Percentiles rank a stretch among this genome's conserved stretches.
Evolutionary conservation across 2,888 invertebrate genomes (phyloP).

Genomic region (Hypomecis atomaria): DNA sequence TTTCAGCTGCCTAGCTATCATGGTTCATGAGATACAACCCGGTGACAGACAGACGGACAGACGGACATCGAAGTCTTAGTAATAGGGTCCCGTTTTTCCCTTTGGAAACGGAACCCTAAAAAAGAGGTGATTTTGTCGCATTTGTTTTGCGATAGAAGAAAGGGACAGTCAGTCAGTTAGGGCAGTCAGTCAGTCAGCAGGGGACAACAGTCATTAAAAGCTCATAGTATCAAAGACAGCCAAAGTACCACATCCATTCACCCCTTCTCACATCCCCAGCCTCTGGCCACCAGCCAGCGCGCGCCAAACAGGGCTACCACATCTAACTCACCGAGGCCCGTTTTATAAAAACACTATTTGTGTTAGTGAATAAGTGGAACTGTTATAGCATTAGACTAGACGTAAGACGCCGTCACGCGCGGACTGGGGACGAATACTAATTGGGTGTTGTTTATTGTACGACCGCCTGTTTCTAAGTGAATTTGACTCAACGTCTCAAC

Average conservation of each 20-base stretch:
- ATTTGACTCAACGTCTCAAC: background rate
- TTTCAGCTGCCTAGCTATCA: no score
- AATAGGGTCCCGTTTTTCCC: no score
- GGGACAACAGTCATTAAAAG: no score
- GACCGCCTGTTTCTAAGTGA: background rate
- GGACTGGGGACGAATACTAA: slow-evolving; percentile 19
- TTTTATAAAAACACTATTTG: slow-evolving; percentile 27
- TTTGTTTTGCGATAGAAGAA: no score
- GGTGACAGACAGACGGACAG: no score
- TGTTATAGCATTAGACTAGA: slow-evolving; percentile 18
- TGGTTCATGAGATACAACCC: no score
- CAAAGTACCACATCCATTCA: slow-evolving; percentile 25
- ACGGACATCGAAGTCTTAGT: no score
- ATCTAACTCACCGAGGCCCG: slow-evolving; percentile 19
- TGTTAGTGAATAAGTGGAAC: slow-evolving; percentile 27
- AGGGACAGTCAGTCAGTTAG: no score
- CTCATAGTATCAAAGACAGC: no score
- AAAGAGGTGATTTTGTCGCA: no score
- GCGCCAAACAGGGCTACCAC: slow-evolving; percentile 32
- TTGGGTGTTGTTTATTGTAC: slow-evolving; percentile 8
- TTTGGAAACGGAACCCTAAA: no score
- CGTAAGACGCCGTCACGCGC: slow-evolving; percentile 4
- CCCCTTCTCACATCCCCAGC: slow-evolving; percentile 1
- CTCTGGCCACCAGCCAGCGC: slow-evolving; percentile 42
- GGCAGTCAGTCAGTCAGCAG: no score